A percentile compares a stretch with the other conserved stretches of the same genome.
phyloP scores from a whole-genome alignment of 2,888 invertebrate genomes.

The Leuctra nigra region DNA sequence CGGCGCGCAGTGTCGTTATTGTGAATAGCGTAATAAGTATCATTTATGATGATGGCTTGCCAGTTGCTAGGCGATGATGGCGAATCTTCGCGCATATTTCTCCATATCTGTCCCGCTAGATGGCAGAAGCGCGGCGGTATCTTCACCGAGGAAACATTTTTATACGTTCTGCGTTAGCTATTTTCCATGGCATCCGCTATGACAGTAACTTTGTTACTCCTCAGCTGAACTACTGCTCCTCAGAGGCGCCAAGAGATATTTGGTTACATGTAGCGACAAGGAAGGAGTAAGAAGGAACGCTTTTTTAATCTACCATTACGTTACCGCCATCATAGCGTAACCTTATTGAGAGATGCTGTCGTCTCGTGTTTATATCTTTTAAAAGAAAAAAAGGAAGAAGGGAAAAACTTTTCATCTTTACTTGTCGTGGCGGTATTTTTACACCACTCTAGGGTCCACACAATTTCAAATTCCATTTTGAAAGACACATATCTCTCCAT shows the following conservation, averaged over 20 bases:
- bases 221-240: slow-evolving; percentile 12
- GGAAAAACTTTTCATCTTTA: slow-evolving; percentile 24
- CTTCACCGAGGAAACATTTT: background rate
- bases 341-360: slow-evolving; percentile 22
- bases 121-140: background rate
- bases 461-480: slow-evolving; percentile 46
- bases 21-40: slow-evolving; percentile 18
- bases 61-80: background rate
- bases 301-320: slow-evolving; percentile 26
- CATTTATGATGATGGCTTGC: slow-evolving; percentile 14
- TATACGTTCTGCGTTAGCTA: background rate
- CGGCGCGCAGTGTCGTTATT: slow-evolving; percentile 9
- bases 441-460: slow-evolving; percentile 43
- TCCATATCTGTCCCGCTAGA: slow-evolving; percentile 8
- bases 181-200: slow-evolving; percentile 17
- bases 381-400: slow-evolving; percentile 6
- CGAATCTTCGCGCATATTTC: slow-evolving; percentile 7
- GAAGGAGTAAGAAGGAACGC: slow-evolving; percentile 14
- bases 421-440: slow-evolving; percentile 39
- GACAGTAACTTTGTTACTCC: slow-evolving; percentile 21
- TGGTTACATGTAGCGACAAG: slow-evolving; percentile 16
- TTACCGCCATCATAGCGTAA: slow-evolving; percentile 15
- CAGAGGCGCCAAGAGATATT: slow-evolving; percentile 17
- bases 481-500: slow-evolving; percentile 29
- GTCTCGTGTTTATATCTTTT: slow-evolving; percentile 22